phyloP scores from a whole-genome alignment of 2,888 invertebrate species.

The Rhyacophila evoluta region DNA sequence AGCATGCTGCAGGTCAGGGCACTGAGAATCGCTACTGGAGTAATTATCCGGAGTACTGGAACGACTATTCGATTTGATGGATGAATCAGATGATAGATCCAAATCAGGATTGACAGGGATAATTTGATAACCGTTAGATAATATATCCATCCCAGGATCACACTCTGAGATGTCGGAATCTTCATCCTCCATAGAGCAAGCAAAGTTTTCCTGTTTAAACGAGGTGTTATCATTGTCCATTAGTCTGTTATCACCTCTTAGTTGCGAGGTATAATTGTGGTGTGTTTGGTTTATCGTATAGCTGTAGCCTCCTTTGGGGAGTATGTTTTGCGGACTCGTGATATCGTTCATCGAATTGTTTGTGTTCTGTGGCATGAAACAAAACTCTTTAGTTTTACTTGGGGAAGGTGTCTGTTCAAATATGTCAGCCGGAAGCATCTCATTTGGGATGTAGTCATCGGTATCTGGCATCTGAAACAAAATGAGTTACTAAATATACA shows the following conservation, averaged over 20 bases:
- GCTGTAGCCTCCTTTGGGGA: background rate
- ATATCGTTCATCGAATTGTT: background rate
- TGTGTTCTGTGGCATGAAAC: constrained; percentile 29
- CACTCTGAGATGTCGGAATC: constrained; percentile 36
- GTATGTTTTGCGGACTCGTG: background rate
- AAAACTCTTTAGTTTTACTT: constrained; percentile 36
- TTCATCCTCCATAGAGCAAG: constrained; percentile 34
- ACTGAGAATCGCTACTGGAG: constrained; percentile 23
- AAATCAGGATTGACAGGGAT: constrained; percentile 46
- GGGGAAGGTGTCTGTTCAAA: constrained; percentile 34
- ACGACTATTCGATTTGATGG: constrained; percentile 26
- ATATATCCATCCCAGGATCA: constrained; percentile 17
- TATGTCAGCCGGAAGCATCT: constrained; percentile 35
- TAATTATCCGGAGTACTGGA: constrained; percentile 34
- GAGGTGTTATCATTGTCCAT: constrained; percentile 51
- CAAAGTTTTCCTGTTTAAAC: constrained; percentile 20
- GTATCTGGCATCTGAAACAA: constrained; percentile 45
- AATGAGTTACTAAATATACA: background rate
- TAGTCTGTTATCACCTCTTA: constrained; percentile 37
- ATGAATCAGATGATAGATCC: constrained; percentile 35
- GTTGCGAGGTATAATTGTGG: constrained; percentile 1
- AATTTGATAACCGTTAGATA: constrained; percentile 40
- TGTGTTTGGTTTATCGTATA: background rate
- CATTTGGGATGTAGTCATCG: constrained; percentile 37
- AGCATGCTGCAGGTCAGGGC: background rate